phyloP scores from a whole-genome alignment of 2,888 invertebrate genomes.

The Alviniconcha strummeri region DNA sequence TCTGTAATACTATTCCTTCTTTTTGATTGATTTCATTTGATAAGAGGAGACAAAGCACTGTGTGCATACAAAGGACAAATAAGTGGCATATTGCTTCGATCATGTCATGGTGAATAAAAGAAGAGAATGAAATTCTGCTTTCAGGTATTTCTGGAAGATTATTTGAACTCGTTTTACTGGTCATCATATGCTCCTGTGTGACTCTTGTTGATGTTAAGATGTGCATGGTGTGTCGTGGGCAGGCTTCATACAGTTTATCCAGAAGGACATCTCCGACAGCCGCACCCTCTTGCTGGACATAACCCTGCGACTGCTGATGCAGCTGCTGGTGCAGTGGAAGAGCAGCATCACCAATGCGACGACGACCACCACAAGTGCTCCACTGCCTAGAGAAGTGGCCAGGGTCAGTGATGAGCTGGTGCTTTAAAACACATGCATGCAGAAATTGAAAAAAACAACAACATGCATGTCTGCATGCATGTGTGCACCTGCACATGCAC shows the following conservation, averaged over 20 bases:
- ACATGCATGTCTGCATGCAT: background rate
- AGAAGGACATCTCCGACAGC: conserved; percentile 92
- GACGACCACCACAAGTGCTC: conserved; percentile 7
- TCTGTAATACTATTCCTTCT: too few relatives aligned
- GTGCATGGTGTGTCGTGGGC: conserved; percentile 38
- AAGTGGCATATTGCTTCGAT: too few relatives aligned
- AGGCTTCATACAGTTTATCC: conserved; percentile 95
- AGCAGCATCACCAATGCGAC: conserved; percentile 32
- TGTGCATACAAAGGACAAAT: too few relatives aligned
- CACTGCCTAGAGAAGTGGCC: conserved; percentile 17
- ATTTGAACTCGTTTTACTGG: too few relatives aligned
- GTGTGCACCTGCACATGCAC: background rate
- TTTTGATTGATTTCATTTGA: too few relatives aligned
- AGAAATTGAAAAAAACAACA: background rate
- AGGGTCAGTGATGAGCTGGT: background rate
- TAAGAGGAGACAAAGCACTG: too few relatives aligned
- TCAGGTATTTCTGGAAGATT: too few relatives aligned
- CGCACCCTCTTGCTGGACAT: conserved; percentile 93
- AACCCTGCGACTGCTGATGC: conserved; percentile 92
- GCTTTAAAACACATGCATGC: background rate
- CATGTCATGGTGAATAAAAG: too few relatives aligned
- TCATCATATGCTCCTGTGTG: too few relatives aligned
- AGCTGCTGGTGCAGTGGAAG: conserved; percentile 86
- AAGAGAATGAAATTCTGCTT: too few relatives aligned
- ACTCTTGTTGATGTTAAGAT: too few relatives aligned